Conservation (phyloP, 2,888 invertebrate species). For the Caenorhabditis plicata region DNA sequence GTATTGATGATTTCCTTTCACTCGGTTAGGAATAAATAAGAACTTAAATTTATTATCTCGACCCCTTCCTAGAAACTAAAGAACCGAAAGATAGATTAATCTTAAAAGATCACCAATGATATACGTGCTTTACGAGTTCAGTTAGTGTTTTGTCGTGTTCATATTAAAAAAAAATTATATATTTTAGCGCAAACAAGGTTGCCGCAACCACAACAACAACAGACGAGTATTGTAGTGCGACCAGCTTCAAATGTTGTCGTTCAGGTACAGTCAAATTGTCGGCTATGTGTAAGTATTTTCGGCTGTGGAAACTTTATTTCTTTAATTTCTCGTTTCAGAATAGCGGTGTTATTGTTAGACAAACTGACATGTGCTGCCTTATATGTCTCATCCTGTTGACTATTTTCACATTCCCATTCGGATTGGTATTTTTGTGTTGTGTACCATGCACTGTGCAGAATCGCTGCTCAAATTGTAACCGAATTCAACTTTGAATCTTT, state of each 20-base stretch:
- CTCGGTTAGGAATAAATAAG: too few species aligned
- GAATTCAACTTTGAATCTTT: too few species aligned
- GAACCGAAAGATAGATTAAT: too few species aligned
- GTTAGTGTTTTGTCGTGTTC: too few species aligned
- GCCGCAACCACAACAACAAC: too few species aligned
- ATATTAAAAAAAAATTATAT: too few species aligned
- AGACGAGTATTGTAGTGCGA: too few species aligned
- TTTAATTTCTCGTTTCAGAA: conserved; percentile 23
- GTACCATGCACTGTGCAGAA: conserved; percentile 55
- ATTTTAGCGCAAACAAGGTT: conserved; percentile 22
- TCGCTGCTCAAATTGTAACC: conserved; percentile 33
- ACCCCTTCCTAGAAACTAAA: too few species aligned
- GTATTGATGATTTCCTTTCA: too few species aligned
- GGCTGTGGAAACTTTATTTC: background rate
- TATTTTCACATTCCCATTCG: conserved; percentile 62
- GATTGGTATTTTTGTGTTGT: conserved; percentile 59
- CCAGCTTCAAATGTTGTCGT: conserved; percentile 36
- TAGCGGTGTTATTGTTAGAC: conserved; percentile 44
- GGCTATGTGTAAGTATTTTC: conserved; percentile 32
- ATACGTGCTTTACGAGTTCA: too few species aligned
- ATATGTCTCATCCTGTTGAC: conserved; percentile 57
- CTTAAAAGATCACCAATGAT: too few species aligned
- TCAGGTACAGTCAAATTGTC: conserved; percentile 29
- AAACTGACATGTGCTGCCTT: conserved; percentile 60
- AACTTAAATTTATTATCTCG: too few species aligned